These are phyloP conservation scores for Chrysoperla carnea DNA, from an alignment of 1,140 invertebrate species.

Conservation along the genomic window DNA sequence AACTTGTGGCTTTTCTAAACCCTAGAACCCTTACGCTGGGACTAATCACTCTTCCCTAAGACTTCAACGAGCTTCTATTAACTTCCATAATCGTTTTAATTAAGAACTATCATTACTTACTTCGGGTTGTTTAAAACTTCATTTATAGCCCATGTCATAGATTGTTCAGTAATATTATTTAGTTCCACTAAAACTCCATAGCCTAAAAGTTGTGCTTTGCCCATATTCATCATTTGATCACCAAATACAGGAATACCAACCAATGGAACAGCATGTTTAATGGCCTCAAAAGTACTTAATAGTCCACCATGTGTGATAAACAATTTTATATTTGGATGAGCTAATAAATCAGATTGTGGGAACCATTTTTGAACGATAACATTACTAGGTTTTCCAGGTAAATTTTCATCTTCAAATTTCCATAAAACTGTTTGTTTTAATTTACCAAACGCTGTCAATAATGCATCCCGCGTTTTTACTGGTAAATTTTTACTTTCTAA, in stretches of 20 bases:
- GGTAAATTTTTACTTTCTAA: slow-evolving; percentile 17
- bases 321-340: slow-evolving; percentile 28
- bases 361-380: slow-evolving; percentile 26
- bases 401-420: slow-evolving; percentile 24
- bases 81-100: too few species aligned
- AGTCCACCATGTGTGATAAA: slow-evolving; percentile 39
- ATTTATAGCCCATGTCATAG: slow-evolving; percentile 11
- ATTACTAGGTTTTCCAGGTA: slow-evolving; percentile 19
- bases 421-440: slow-evolving; percentile 23
- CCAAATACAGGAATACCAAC: slow-evolving; percentile 32
- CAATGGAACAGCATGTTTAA: slow-evolving; percentile 31
- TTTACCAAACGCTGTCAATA: slow-evolving; percentile 15
- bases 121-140: slow-evolving; percentile 17
- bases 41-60: too few species aligned
- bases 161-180: slow-evolving; percentile 16
- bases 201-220: slow-evolving; percentile 17
- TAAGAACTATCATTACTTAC: too few species aligned
- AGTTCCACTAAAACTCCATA: slow-evolving; percentile 16
- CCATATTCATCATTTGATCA: slow-evolving; percentile 31
- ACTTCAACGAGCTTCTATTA: too few species aligned
- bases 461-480: slow-evolving; percentile 3
- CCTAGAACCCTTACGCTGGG: too few species aligned
- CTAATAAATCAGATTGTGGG: slow-evolving; percentile 27
- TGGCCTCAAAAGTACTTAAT: slow-evolving; percentile 29
- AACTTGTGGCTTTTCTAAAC: too few species aligned